Percentiles rank a stretch among this genome's conserved stretches.
Conservation (phyloP, 2,888 invertebrate genomes). For the Oscheius sp. region DNA sequence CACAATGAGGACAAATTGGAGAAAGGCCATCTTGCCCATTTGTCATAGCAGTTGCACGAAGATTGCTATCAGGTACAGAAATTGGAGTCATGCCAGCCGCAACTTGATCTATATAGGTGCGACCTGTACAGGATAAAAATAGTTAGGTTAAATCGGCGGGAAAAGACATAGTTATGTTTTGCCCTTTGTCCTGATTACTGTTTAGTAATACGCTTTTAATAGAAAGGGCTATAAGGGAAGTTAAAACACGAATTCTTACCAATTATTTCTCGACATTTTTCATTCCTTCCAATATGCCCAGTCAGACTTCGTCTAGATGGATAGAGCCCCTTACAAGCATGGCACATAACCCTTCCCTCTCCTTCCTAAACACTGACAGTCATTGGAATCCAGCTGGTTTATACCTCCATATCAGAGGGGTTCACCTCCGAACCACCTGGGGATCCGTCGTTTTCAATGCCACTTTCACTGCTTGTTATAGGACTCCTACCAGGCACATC, state of each 20-base stretch:
- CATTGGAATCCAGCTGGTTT: neutral
- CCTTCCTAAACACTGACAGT: slow-evolving; percentile 39
- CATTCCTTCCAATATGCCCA: slow-evolving; percentile 69
- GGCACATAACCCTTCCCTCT: slow-evolving; percentile 63
- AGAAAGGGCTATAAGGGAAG: too few species aligned
- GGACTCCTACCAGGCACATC: slow-evolving; percentile 18
- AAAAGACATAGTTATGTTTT: slow-evolving; percentile 5
- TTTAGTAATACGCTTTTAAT: neutral
- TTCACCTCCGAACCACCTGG: slow-evolving; percentile 26
- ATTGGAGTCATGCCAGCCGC: slow-evolving; percentile 52
- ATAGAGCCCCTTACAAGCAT: slow-evolving; percentile 67
- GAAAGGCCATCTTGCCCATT: slow-evolving; percentile 64
- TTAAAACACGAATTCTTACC: slow-evolving; percentile 19
- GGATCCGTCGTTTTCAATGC: slow-evolving; percentile 24
- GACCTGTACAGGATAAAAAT: slow-evolving; percentile 48
- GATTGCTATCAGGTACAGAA: slow-evolving; percentile 49
- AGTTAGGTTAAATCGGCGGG: slow-evolving; percentile 12
- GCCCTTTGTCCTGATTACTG: slow-evolving; percentile 11
- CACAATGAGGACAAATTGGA: slow-evolving; percentile 69
- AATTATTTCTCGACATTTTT: slow-evolving; percentile 65
- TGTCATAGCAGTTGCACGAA: slow-evolving; percentile 52
- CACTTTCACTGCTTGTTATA: slow-evolving; percentile 26
- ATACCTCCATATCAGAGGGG: slow-evolving; percentile 29
- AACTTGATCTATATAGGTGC: slow-evolving; percentile 64
- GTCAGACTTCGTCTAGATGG: slow-evolving; percentile 64